Evolutionary conservation across 2,888 invertebrate species (phyloP).

Genomic region (Drosophila lacicola): DNA sequence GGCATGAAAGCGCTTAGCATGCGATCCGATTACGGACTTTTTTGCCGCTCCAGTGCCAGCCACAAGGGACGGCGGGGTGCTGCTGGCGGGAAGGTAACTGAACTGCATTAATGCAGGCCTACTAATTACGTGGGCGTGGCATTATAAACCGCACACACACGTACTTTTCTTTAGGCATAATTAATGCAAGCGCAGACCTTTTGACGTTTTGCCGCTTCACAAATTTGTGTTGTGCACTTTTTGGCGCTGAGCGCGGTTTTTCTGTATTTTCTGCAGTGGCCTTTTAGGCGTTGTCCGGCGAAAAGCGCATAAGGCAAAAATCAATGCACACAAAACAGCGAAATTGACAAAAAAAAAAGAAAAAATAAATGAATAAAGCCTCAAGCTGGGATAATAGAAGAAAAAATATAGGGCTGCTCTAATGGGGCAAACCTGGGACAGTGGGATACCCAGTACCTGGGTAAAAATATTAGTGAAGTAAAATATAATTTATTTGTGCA

Average conservation of each 20-base stretch:
- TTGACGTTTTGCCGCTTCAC: background rate
- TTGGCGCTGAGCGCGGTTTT: slow-evolving; percentile 5
- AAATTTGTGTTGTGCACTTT: slow-evolving; percentile 22
- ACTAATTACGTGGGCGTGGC: slow-evolving; percentile 45
- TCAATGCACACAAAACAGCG: slow-evolving; percentile 6
- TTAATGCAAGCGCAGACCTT: slow-evolving; percentile 10
- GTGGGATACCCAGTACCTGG: too few species aligned
- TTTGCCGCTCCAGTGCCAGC: slow-evolving; percentile 62
- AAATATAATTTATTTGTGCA: too few species aligned
- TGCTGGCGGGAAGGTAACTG: slow-evolving; percentile 50
- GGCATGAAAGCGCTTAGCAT: slow-evolving; percentile 66
- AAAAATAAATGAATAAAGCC: background rate
- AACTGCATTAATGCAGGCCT: slow-evolving; percentile 46
- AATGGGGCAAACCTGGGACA: too few species aligned
- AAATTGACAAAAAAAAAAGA: background rate
- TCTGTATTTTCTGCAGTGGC: background rate
- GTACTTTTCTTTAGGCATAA: slow-evolving; percentile 10
- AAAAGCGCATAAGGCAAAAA: background rate
- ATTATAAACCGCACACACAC: background rate
- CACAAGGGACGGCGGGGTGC: background rate
- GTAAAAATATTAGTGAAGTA: too few species aligned
- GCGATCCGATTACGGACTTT: slow-evolving; percentile 73
- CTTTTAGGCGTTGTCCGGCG: slow-evolving; percentile 25
- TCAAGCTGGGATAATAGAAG: too few species aligned
- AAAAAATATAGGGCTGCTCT: too few species aligned